Base-by-base conservation (phyloP, 53 echinoderm and acorn worm genomes). In the Antedon mediterranea region DNA sequence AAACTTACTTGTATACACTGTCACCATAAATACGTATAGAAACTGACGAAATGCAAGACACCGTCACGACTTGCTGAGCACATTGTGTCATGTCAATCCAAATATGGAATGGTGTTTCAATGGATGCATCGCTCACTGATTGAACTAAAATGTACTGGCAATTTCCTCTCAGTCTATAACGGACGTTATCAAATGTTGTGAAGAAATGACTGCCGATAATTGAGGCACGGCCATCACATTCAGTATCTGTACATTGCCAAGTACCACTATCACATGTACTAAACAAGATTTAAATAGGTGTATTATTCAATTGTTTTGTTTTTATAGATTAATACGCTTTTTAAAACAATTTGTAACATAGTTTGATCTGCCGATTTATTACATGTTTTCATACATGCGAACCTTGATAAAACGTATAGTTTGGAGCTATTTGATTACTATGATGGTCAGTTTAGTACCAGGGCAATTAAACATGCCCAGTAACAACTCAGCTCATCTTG, bases 101-200 rank as follows among this genome's bases (percentile, higher is more conserved):
- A 71, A 86, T 79, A 27, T 42, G 80, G 27, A 88, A 83, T 0
- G 28, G 27, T 3, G 43, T 28, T 42, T 32, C 37, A 32, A 79
- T 71, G 14, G 18, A 26, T 4, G n/a, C 14, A 33, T 75, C 28
- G 0, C 14, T 29, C 8, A 3, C 0, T 31, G 32, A 80, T 29
- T 84, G 80, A 6, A 75, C 73, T 5, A 87, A 28, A 4, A 87
- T 76, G 75, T 81, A 84, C 43, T 78, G 78, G 43, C 80, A 80
- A 0, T 37, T 30, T 4, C 80, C 81, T 26, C 73, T 43, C 34
- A 71, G 81, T 27, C 33, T 72, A 34, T 77, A 87, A 32, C 28
- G 43, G 9, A 41, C 43, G 14, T 74, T 73, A 37, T 87, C 87
- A 23, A 83, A 87, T 0, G 87, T 87, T 15, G 26, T 29, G 84